Evolutionary conservation across 2,888 invertebrate genomes (phyloP), one percentile per base, ranked within the genome.

Genomic region (Melipona bicolor): DNA sequence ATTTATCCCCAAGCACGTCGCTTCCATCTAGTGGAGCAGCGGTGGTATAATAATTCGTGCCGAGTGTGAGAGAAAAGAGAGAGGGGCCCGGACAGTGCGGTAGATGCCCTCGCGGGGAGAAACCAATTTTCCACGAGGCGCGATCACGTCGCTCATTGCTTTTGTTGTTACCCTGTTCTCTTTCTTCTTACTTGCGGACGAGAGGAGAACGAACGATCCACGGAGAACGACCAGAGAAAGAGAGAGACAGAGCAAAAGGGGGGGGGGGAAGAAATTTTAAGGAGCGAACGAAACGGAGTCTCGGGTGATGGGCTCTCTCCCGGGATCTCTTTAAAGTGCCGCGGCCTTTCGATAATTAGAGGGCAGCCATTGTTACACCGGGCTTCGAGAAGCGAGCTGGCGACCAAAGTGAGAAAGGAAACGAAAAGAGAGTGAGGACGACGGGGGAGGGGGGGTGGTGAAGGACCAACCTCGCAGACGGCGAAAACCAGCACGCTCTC

Each of bases 261-360:
- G 77, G n/a, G 73, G 81, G 21, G 49, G 78, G 83, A 81, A 90
- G 91, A 89, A 89, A 90, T 91, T 91, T 92, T 88, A 87, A 90
- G 85, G 86, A 88, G 88, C 90, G 88, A 91, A 89, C 90, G 91
- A 91, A 91, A 91, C 88, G 89, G 86, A 91, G 90, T 83, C 89
- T 85, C 89, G 83, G 43, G 86, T 92, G 92, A 93, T 92, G 92
- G 92, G 91, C 91, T 92, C 89, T 92, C 89, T 90, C 78, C 75
- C 52, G 88, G 91, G 91, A 90, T 89, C 90, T 91, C 91, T 93
- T 92, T 93, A 93, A 94, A 94, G 94, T 93, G 94, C 92, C 92
- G 94, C 94, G 94, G 94, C 89, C 92, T 94, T 91, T 90, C 91
- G 93, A 94, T 94, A 94, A 94, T 94, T 94, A 94, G 92, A 94